Percentiles rank a stretch among this genome's conserved stretches.
phyloP scores from a whole-genome alignment of 1,140 invertebrate species.

The Asbolus verrucosus region DNA sequence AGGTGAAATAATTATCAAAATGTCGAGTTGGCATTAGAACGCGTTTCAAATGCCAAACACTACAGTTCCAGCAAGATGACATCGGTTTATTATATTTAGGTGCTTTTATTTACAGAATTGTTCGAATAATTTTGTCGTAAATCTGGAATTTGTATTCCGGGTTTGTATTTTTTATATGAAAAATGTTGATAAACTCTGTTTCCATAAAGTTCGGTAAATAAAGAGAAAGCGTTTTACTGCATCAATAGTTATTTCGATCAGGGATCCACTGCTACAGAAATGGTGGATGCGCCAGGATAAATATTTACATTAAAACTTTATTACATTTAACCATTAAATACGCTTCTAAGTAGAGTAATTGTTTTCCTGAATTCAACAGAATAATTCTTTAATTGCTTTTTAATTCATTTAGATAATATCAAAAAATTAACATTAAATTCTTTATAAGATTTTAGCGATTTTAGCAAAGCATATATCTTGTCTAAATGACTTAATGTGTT shows the following conservation, averaged over 20 bases:
- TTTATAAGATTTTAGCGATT: too few species aligned
- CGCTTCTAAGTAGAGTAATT: too few species aligned
- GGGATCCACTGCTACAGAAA: background rate
- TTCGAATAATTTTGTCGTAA: conserved; percentile 10
- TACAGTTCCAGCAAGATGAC: too few species aligned
- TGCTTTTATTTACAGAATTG: background rate
- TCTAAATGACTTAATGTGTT: too few species aligned
- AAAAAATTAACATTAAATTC: too few species aligned
- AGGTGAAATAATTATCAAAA: background rate
- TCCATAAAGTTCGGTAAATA: background rate
- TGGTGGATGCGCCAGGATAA: conserved; percentile 35
- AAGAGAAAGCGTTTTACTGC: background rate
- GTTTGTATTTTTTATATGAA: conserved; percentile 2
- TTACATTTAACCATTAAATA: background rate
- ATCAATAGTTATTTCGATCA: background rate
- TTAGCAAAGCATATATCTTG: too few species aligned
- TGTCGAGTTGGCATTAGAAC: background rate
- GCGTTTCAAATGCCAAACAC: background rate
- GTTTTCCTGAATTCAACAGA: too few species aligned
- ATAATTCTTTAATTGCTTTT: too few species aligned
- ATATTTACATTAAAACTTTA: background rate
- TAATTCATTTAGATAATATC: too few species aligned
- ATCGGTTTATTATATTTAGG: too few species aligned
- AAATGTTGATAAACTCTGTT: background rate
- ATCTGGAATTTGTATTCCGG: conserved; percentile 8